Percentiles rank a stretch among this genome's conserved stretches.
These are phyloP conservation scores for Myiopsitta monachus DNA, from an alignment of 2,113 vertebrate genomes.

Conservation along the genomic window DNA sequence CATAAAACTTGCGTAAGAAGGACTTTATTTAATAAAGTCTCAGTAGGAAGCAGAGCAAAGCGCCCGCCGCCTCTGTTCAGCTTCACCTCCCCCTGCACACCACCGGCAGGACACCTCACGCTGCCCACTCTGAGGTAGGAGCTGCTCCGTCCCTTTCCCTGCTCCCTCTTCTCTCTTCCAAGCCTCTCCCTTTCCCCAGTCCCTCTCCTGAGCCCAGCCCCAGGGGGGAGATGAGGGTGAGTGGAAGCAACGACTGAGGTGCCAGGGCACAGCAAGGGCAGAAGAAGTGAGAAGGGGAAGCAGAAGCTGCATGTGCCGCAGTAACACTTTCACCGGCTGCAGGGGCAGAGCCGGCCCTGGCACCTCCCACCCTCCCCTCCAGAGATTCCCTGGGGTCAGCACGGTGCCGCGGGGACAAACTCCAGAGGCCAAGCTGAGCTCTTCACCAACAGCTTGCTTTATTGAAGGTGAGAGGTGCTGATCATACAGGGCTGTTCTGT, in stretches of 20 bases:
- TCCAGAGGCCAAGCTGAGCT: neutral
- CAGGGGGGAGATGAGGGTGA: neutral
- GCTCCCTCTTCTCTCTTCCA: neutral
- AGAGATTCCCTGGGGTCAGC: rapidly evolving
- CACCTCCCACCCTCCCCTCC: rapidly evolving
- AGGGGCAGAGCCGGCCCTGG: neutral
- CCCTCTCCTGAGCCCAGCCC: neutral
- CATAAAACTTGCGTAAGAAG: neutral
- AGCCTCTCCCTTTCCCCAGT: neutral
- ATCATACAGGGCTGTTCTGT: rapidly evolving
- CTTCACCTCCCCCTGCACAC: neutral
- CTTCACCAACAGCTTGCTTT: neutral
- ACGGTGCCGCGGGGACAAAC: neutral
- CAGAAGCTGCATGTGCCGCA: neutral
- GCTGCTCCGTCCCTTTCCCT: neutral
- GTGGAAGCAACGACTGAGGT: neutral
- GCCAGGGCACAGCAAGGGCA: neutral
- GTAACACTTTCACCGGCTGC: neutral
- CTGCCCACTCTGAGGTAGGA: neutral
- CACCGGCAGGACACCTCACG: neutral
- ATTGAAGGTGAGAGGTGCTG: neutral
- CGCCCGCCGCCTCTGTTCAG: neutral
- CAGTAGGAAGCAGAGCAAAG: neutral
- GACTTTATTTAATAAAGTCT: slow-evolving; percentile 47
- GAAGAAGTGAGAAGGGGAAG: slow-evolving; percentile 37